Base-by-base conservation (phyloP, 92 coral and sea anemone species). In the Paragorgia papillata region DNA sequence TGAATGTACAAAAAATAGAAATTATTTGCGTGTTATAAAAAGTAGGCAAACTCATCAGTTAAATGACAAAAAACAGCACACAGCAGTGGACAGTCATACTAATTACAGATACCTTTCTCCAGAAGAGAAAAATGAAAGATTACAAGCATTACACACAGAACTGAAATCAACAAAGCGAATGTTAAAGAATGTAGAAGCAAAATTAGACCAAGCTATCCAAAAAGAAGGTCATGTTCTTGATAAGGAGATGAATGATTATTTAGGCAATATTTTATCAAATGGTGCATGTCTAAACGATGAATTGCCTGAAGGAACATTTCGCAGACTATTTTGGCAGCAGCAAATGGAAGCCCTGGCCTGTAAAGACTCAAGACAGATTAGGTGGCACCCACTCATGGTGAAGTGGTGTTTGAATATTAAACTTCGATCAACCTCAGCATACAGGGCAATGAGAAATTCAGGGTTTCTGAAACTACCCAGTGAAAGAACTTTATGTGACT, bases 351-450 rank as follows among this genome's bases (percentile, higher is more conserved):
- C 37, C 26, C 79, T 10, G 56, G 84, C 17, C 79, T 63, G 53
- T 32, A 69, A 69, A n/a, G 35, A 59, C 12, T 12, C 69, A 40
- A 55, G 53, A 51, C 69, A 34, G n/a, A n/a, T n/a, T n/a, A n/a
- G n/a, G n/a, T n/a, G n/a, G n/a, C n/a, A n/a, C n/a, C n/a, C n/a
- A n/a, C n/a, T n/a, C n/a, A n/a, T n/a, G n/a, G n/a, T n/a, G n/a
- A n/a, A n/a, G n/a, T n/a, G n/a, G n/a, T n/a, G n/a, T n/a, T n/a
- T n/a, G n/a, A n/a, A n/a, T n/a, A n/a, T n/a, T n/a, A n/a, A n/a
- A n/a, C n/a, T n/a, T 28, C 33, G 74, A 19, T 80, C 84, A 15
- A 25, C 84, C 18, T 68, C 85, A 33, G 80, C 85, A 24, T 80
- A 80, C 56, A 19, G 35, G 18, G 71, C 60, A 30, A 37, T 79